phyloP scores from a whole-genome alignment of 2,797 vertebrate genomes.

The Rhinella marina region DNA sequence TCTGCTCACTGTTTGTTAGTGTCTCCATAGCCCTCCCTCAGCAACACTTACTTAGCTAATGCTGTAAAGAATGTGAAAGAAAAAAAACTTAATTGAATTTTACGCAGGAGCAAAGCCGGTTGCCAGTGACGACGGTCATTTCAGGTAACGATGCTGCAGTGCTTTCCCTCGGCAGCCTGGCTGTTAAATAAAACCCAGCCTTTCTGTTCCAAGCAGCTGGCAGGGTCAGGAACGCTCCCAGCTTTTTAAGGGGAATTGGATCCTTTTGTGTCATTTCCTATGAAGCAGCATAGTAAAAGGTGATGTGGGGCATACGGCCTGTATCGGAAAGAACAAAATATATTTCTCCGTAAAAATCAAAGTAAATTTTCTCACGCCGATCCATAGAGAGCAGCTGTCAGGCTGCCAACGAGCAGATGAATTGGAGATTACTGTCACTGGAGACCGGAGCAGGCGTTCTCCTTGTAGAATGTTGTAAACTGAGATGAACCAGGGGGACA shows the following conservation, averaged over 20 bases:
- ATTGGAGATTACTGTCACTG: conserved; percentile 14
- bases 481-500: conserved; percentile 34
- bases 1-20: neutral
- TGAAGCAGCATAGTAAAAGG: conserved; percentile 36
- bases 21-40: neutral
- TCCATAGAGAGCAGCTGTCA: conserved; percentile 38
- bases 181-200: conserved; percentile 53
- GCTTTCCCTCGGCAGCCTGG: conserved; percentile 42
- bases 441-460: conserved; percentile 5
- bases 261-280: conserved; percentile 22
- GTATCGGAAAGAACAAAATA: conserved; percentile 2
- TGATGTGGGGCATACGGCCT: neutral
- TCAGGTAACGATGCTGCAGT: conserved; percentile 52
- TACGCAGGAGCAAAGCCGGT: conserved; percentile 38
- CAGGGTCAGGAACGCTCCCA: conserved; percentile 26
- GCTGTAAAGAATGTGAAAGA: neutral
- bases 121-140: conserved; percentile 56
- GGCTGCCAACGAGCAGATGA: conserved; percentile 16
- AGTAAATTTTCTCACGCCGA: conserved; percentile 7
- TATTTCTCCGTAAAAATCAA: neutral
- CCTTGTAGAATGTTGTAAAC: conserved; percentile 23
- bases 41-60: neutral
- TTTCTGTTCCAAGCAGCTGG: conserved; percentile 47
- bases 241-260: conserved; percentile 43
- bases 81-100: conserved; percentile 49